A percentile compares a stretch with the other conserved stretches of the same genome.
phyloP scores from a whole-genome alignment of 1,140 invertebrate species.

The Pygmarrhopalites habei region DNA sequence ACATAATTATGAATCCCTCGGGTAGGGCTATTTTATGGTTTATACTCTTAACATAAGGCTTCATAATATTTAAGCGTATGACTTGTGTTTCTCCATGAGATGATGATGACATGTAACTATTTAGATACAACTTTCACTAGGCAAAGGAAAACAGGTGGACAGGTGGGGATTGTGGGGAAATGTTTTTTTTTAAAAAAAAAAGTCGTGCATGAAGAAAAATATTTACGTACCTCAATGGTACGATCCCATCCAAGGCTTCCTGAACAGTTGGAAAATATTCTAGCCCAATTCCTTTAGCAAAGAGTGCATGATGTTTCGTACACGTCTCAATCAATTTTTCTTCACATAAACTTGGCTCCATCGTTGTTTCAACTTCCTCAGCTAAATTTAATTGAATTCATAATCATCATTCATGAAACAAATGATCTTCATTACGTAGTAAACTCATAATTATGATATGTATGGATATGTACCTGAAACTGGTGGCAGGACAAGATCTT shows the following conservation, averaged over 20 bases:
- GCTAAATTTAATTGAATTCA: no score
- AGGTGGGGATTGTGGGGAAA: not conserved
- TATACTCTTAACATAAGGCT: not conserved
- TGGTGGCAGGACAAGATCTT: slow-evolving; percentile 66
- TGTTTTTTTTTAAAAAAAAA: not conserved
- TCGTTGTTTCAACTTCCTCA: slow-evolving; percentile 64
- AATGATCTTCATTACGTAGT: no score
- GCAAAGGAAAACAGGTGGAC: not conserved
- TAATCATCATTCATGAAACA: no score
- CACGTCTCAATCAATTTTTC: slow-evolving; percentile 64
- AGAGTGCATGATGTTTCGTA: slow-evolving; percentile 60
- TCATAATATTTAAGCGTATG: not conserved
- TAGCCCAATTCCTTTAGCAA: slow-evolving; percentile 86
- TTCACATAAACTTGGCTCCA: slow-evolving; percentile 50
- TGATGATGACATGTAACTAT: not conserved
- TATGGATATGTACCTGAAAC: slow-evolving; percentile 48
- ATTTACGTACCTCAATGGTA: slow-evolving; percentile 79
- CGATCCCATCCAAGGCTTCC: slow-evolving; percentile 81
- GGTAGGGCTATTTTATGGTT: not conserved
- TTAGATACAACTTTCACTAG: not conserved
- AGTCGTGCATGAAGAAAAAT: slow-evolving; percentile 43
- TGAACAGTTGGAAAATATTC: slow-evolving; percentile 74
- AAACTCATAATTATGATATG: no score
- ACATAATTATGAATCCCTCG: not conserved
- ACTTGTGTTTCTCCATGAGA: not conserved